Evolutionary conservation across 2,113 vertebrate species (phyloP), one percentile per base, ranked within the genome.

Genomic region (Pseudolaguvia tuberculata): DNA sequence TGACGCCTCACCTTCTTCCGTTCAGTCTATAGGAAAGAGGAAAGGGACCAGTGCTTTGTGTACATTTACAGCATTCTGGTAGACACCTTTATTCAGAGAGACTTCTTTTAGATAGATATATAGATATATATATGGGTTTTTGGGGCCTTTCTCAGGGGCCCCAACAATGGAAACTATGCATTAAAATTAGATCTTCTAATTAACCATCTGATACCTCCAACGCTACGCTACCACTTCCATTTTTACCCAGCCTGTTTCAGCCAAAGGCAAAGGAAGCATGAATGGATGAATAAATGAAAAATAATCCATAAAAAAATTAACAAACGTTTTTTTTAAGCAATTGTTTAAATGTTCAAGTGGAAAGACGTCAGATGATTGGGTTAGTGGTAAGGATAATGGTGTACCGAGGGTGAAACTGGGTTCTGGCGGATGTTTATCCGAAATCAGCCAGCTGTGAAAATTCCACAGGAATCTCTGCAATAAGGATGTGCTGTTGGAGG

Each of bases 1-100:
- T 70, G 45, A 50, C 25, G 59, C 42, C 50, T 25, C 3, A 61
- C 20, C 53, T 50, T 45, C 72, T 59, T 52, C 29, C 15, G 10
- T 74, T 74, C 59, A 53, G 61, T 74, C 27, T 55, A n/a, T 74
- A 73, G 53, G 52, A 21, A 74, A 50, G 25, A 65, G 56, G 55
- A 29, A 27, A 55, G 59, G 72, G 65, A 42, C 5, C 59, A 73
- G 47, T 39, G 21, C 56, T 51, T 51, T 62, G 21, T 42, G 35
- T 45, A 39, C 31, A 27, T 21, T 56, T 56, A 56, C 53, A 42
- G 8, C 39, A 42, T 42, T n/a, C 39, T 42, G 39, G 39, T 9
- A 42, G 39, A 42, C 39, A 42, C 39, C 9, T 42, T 42, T 9
- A 42, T 42, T 8, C 39, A 42, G 39, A 42, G 39, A 4, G 39